These are phyloP conservation scores for Tinea semifulvella DNA, from an alignment of 2,888 invertebrate species.

Conservation along the genomic window DNA sequence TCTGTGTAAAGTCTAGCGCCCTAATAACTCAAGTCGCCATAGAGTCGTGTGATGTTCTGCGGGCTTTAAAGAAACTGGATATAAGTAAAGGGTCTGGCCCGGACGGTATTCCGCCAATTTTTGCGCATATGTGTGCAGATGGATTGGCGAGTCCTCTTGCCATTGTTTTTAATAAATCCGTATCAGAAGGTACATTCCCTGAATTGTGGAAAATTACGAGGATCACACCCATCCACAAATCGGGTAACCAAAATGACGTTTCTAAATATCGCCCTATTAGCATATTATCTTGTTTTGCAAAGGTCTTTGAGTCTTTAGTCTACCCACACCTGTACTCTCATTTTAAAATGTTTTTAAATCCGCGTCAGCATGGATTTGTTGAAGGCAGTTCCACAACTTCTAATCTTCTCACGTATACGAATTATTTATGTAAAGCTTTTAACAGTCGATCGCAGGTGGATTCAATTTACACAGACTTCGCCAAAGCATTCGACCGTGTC, in stretches of 20 bases:
- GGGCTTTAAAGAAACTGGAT: too few relatives aligned
- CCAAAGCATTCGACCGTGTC: slow-evolving; percentile 14
- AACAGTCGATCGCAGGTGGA: neutral
- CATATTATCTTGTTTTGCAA: slow-evolving; percentile 16
- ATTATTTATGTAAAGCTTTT: neutral
- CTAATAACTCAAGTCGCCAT: too few relatives aligned
- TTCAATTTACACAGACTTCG: slow-evolving; percentile 13
- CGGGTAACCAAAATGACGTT: slow-evolving; percentile 16
- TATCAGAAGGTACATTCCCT: slow-evolving; percentile 19
- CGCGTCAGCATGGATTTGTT: slow-evolving; percentile 12
- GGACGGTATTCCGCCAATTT: too few relatives aligned
- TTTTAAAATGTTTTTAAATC: neutral
- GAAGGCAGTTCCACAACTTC: slow-evolving; percentile 6
- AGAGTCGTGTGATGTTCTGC: too few relatives aligned
- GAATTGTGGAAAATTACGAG: slow-evolving; percentile 17
- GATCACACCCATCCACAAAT: slow-evolving; percentile 19
- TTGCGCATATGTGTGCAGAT: too few relatives aligned
- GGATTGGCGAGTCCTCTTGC: too few relatives aligned
- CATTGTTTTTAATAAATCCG: slow-evolving; percentile 18
- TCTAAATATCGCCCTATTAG: slow-evolving; percentile 16
- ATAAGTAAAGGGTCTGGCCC: too few relatives aligned
- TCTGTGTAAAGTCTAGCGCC: too few relatives aligned
- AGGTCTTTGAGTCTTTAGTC: slow-evolving; percentile 16
- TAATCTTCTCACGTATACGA: slow-evolving; percentile 8
- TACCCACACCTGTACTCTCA: neutral